Evolutionary conservation across 2,888 invertebrate species (phyloP).

Genomic region (Callimorpha dominula): DNA sequence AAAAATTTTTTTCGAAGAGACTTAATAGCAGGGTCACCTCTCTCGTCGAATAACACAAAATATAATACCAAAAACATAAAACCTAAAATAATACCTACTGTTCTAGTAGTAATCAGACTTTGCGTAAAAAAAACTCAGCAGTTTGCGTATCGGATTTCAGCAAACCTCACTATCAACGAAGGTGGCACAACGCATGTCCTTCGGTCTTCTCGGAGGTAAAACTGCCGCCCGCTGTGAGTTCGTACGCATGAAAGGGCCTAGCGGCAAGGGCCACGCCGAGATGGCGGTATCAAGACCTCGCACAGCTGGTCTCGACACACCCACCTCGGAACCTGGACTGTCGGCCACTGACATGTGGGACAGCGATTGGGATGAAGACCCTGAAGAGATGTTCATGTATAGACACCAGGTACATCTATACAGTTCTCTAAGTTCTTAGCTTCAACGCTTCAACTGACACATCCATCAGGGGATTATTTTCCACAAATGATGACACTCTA

Average conservation of each 20-base stretch:
- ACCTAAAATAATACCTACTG: not conserved
- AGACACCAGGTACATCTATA: slow-evolving; percentile 87
- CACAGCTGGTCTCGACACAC: slow-evolving; percentile 97
- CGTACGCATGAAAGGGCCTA: slow-evolving; percentile 99
- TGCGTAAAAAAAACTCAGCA: not conserved
- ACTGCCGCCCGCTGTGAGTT: slow-evolving; percentile 97
- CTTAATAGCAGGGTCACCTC: too few relatives aligned
- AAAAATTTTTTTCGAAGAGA: too few relatives aligned
- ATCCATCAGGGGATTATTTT: too few relatives aligned
- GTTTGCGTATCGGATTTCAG: slow-evolving; percentile 67
- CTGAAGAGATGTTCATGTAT: slow-evolving; percentile 94
- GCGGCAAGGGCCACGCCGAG: slow-evolving; percentile 97
- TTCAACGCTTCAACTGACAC: too few relatives aligned
- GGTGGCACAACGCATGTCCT: slow-evolving; percentile 98
- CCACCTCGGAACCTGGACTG: slow-evolving; percentile 96
- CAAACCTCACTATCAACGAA: slow-evolving; percentile 97
- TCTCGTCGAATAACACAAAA: too few relatives aligned
- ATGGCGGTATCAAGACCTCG: slow-evolving; percentile 98
- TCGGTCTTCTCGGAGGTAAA: slow-evolving; percentile 93
- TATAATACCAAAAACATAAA: too few relatives aligned
- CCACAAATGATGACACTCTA: too few relatives aligned
- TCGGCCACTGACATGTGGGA: slow-evolving; percentile 96
- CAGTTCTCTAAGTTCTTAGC: not conserved
- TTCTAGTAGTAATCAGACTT: not conserved
- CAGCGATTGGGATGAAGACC: slow-evolving; percentile 95